Conservation (phyloP, 2,888 invertebrate genomes). For the Spodoptera littoralis region DNA sequence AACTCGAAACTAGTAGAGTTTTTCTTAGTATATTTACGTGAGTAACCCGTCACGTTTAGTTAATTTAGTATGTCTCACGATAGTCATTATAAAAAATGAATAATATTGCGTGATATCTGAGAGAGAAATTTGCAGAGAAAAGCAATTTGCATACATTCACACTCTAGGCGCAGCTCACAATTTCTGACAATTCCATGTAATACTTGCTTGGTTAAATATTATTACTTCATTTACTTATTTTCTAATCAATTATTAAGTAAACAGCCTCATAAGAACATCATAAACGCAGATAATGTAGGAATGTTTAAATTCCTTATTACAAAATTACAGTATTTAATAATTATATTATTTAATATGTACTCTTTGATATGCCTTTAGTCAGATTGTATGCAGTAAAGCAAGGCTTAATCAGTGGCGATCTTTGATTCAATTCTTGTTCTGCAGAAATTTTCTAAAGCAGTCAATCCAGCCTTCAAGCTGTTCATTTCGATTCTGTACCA, state of each 20-base stretch:
- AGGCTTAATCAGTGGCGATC: background rate
- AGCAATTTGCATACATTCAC: too few species aligned
- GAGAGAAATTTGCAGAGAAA: too few species aligned
- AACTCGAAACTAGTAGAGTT: too few species aligned
- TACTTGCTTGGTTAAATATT: conserved; percentile 13
- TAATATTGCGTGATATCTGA: too few species aligned
- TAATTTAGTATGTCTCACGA: too few species aligned
- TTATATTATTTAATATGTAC: background rate
- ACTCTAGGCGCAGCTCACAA: too few species aligned
- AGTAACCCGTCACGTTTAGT: too few species aligned
- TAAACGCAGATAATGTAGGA: conserved; percentile 18
- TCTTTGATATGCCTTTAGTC: conserved; percentile 24
- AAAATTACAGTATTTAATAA: background rate
- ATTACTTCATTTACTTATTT: conserved; percentile 15
- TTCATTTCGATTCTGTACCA: conserved; percentile 95
- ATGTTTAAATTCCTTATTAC: conserved; percentile 14
- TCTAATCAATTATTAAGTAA: conserved; percentile 7
- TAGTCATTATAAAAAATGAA: too few species aligned
- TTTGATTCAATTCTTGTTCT: conserved; percentile 60
- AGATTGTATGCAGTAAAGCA: background rate
- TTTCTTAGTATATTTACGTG: too few species aligned
- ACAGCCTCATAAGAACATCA: conserved; percentile 7
- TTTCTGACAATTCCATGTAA: conserved; percentile 4
- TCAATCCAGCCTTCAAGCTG: conserved; percentile 92
- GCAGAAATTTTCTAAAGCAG: conserved; percentile 90